phyloP scores from a whole-genome alignment of 92 coral and sea anemone genomes.

The Desmophyllum pertusum region DNA sequence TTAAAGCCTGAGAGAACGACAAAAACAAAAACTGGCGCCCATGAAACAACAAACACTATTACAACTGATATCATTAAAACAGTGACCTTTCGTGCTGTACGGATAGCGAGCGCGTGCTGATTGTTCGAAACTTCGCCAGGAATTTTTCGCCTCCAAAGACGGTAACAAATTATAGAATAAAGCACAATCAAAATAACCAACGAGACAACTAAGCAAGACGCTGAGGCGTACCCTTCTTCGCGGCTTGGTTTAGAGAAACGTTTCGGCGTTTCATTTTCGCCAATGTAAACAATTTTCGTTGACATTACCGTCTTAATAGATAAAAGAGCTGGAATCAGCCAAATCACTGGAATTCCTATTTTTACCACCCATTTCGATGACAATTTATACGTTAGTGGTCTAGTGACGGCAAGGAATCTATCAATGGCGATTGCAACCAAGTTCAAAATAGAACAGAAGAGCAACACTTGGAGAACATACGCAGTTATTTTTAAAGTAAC shows the following conservation, averaged over 20 bases:
- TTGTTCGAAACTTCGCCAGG: slow-evolving; percentile 14
- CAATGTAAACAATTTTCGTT: neutral
- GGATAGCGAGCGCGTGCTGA: slow-evolving; percentile 6
- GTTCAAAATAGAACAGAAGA: neutral
- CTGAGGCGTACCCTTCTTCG: neutral
- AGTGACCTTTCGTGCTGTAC: slow-evolving; percentile 25
- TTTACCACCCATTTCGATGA: slow-evolving; percentile 20
- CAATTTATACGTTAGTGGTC: too few species aligned
- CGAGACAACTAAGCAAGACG: neutral
- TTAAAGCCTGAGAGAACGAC: neutral
- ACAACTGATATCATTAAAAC: slow-evolving; percentile 29
- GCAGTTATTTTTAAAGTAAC: neutral
- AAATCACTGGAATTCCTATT: neutral
- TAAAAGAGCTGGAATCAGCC: neutral
- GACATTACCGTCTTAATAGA: neutral
- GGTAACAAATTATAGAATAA: slow-evolving; percentile 9
- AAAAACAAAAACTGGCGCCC: slow-evolving; percentile 9
- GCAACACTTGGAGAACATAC: neutral
- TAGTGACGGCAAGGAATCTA: slow-evolving; percentile 29
- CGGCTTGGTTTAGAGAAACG: neutral
- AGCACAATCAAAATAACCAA: neutral
- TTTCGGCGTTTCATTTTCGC: neutral
- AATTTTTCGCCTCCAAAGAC: slow-evolving; percentile 24
- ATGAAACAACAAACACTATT: slow-evolving; percentile 9
- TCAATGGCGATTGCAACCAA: slow-evolving; percentile 21